Evolutionary conservation across 2,113 vertebrate genomes (phyloP).

Genomic region (Eurypyga helias): DNA sequence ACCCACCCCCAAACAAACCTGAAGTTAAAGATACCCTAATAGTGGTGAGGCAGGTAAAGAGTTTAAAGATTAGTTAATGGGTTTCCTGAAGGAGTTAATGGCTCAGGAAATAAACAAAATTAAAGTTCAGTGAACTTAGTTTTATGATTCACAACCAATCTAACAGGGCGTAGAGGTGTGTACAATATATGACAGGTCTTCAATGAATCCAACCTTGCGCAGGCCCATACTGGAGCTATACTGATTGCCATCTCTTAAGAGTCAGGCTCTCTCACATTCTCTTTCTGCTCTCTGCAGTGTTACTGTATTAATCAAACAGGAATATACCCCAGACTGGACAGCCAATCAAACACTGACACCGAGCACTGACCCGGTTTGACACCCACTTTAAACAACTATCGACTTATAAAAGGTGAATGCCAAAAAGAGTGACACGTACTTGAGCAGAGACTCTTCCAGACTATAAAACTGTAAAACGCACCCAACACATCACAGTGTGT

Average conservation of each 20-base stretch:
- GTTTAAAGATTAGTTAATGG: background rate
- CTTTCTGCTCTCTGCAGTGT: background rate
- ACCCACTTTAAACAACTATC: background rate
- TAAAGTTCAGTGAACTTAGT: slow-evolving; percentile 15
- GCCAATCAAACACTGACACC: accelerated
- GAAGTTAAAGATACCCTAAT: background rate
- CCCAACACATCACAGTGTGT: accelerated
- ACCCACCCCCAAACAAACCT: background rate
- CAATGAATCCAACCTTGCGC: background rate
- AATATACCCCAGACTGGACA: background rate
- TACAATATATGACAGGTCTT: background rate
- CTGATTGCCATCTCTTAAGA: background rate
- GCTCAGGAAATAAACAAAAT: slow-evolving; percentile 7
- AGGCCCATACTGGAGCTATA: background rate
- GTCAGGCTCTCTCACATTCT: background rate
- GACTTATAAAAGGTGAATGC: background rate
- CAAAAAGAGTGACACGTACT: background rate
- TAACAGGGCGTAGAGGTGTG: background rate
- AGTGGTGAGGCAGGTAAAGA: background rate
- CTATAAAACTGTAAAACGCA: background rate
- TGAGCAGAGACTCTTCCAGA: background rate
- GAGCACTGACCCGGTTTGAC: accelerated
- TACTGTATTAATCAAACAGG: background rate
- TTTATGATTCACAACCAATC: background rate
- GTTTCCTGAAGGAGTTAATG: slow-evolving; percentile 37